Evolutionary conservation across 2,113 vertebrate genomes (phyloP).

Genomic region (Poicephalus meyeri): DNA sequence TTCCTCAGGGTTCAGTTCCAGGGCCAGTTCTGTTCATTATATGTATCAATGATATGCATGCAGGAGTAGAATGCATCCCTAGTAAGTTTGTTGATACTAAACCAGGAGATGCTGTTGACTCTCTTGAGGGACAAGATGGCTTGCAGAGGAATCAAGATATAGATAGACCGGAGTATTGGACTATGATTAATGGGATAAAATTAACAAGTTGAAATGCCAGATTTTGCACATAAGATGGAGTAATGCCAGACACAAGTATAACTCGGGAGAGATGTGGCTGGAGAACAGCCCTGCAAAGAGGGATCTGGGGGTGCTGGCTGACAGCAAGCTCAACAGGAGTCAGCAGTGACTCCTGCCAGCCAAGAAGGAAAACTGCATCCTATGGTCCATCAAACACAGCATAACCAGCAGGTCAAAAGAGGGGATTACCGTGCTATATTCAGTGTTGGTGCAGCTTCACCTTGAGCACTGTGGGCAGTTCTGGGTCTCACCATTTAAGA

Average conservation of each 20-base stretch:
- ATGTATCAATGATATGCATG: background rate
- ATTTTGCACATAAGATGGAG: background rate
- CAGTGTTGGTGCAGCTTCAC: fast-evolving
- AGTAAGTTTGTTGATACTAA: background rate
- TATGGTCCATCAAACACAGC: background rate
- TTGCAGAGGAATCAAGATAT: background rate
- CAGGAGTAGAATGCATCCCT: background rate
- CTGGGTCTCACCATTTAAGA: background rate
- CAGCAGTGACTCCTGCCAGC: background rate
- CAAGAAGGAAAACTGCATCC: background rate
- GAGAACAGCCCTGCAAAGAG: background rate
- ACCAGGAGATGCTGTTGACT: background rate
- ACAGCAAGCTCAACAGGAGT: background rate
- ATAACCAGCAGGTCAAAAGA: background rate
- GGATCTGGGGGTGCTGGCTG: background rate
- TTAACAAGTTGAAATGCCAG: background rate
- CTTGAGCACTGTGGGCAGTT: background rate
- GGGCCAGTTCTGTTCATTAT: background rate
- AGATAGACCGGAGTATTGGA: background rate
- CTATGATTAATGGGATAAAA: background rate
- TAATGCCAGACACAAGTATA: too few relatives aligned
- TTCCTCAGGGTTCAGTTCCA: too few relatives aligned
- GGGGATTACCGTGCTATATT: background rate
- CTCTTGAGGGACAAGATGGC: background rate
- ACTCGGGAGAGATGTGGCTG: fast-evolving